phyloP scores from a whole-genome alignment of 2,113 vertebrate species.

The Ranitomeya variabilis region DNA sequence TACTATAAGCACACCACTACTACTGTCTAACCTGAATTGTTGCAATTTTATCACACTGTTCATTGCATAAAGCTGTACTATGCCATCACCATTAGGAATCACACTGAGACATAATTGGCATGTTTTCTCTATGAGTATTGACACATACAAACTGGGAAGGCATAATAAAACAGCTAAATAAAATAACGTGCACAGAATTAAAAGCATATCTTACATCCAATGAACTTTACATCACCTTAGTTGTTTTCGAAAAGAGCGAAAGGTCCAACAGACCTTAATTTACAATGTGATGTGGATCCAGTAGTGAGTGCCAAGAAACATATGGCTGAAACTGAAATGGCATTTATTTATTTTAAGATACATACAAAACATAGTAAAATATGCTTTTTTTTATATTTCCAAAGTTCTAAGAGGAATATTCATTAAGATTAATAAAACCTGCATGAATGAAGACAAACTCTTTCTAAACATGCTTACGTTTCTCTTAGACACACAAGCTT shows the following conservation, averaged over 20 bases:
- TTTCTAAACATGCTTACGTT: too few species aligned
- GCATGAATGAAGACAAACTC: too few species aligned
- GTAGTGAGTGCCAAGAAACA: not conserved
- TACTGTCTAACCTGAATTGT: not conserved
- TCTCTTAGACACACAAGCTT: too few species aligned
- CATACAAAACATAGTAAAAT: not conserved
- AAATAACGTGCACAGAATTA: not conserved
- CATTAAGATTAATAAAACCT: not conserved
- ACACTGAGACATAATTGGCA: constrained; percentile 3
- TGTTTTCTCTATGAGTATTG: not conserved
- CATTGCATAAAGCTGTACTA: constrained; percentile 10
- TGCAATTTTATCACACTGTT: not conserved
- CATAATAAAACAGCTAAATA: not conserved
- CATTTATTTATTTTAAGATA: not conserved
- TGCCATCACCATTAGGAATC: constrained; percentile 3
- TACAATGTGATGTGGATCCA: not conserved
- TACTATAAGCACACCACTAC: not conserved
- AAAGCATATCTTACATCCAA: not conserved
- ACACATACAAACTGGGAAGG: not conserved
- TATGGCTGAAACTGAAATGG: not conserved
- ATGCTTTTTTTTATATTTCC: not conserved
- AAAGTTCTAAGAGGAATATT: not conserved
- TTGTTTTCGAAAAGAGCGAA: not conserved
- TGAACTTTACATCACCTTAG: not conserved
- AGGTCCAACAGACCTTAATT: not conserved